Percentiles rank a stretch among this genome's conserved stretches.
These are phyloP conservation scores for Andrena minutula DNA, from an alignment of 2,888 invertebrate genomes.

Conservation along the genomic window DNA sequence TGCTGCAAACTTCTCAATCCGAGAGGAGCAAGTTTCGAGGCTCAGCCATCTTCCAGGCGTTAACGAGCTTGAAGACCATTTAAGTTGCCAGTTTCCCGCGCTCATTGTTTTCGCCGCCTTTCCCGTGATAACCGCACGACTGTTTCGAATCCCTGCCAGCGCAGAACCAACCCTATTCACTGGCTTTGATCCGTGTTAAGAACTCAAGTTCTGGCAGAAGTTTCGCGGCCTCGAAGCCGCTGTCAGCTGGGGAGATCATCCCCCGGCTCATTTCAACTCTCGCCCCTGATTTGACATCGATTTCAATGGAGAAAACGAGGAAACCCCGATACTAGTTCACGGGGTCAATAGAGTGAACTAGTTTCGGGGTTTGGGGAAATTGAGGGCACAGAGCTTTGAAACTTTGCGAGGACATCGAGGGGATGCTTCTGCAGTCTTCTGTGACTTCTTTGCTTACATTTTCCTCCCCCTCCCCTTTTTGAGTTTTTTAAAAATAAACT, in stretches of 20 bases:
- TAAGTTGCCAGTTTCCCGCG: constrained; percentile 1
- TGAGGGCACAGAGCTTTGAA: no score
- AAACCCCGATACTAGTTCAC: no score
- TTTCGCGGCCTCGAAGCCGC: neutral
- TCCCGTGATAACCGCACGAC: constrained; percentile 1
- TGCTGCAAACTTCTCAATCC: neutral
- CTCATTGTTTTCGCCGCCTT: neutral
- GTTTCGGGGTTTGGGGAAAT: no score
- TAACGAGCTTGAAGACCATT: constrained; percentile 3
- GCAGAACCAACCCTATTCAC: neutral
- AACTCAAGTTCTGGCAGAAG: neutral
- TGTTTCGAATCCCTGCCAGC: neutral
- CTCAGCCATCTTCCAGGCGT: neutral
- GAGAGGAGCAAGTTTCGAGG: neutral
- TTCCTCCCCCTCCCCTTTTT: no score
- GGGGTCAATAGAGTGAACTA: no score
- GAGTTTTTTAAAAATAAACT: no score
- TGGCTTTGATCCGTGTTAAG: neutral
- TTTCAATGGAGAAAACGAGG: no score
- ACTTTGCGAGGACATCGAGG: no score
- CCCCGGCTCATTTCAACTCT: neutral
- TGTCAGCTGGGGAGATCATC: neutral
- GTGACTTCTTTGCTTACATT: no score
- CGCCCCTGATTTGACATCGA: no score
- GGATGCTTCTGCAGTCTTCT: no score